Conservation (phyloP, 2,888 invertebrate genomes). For the Mythimna impura region DNA sequence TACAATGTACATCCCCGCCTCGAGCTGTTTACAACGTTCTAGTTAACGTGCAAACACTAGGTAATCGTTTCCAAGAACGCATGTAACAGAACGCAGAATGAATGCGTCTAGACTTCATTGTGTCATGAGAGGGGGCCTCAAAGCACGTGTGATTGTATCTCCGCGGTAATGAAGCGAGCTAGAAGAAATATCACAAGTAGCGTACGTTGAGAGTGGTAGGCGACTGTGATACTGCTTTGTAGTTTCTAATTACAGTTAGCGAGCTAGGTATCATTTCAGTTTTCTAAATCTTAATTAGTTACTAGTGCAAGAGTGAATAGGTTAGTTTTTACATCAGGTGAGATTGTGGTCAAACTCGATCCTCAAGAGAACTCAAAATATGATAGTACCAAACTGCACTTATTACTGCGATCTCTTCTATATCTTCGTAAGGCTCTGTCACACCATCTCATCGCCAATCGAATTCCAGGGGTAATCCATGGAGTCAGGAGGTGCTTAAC, state of each 20-base stretch:
- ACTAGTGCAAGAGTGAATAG: neutral
- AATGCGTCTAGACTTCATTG: constrained; percentile 83
- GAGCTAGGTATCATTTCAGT: neutral
- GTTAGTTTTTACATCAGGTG: too few species aligned
- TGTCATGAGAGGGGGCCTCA: constrained; percentile 62
- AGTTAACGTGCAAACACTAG: constrained; percentile 59
- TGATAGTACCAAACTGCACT: too few species aligned
- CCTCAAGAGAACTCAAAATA: too few species aligned
- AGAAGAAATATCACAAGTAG: constrained; percentile 49
- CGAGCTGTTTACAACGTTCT: constrained; percentile 22
- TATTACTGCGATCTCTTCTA: too few species aligned
- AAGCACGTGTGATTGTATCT: constrained; percentile 66
- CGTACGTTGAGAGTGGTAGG: constrained; percentile 15
- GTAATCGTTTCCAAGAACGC: constrained; percentile 56
- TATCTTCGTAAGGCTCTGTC: too few species aligned
- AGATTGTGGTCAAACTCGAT: too few species aligned
- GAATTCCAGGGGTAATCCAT: too few species aligned
- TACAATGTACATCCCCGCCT: constrained; percentile 13
- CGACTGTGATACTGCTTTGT: constrained; percentile 7
- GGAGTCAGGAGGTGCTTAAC: too few species aligned
- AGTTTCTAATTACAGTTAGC: neutral
- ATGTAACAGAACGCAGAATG: constrained; percentile 53
- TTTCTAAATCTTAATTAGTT: neutral
- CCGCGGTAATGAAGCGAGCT: constrained; percentile 58
- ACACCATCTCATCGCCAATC: too few species aligned